Conservation (phyloP, 1,140 invertebrate genomes). For the Bombus huntii region DNA sequence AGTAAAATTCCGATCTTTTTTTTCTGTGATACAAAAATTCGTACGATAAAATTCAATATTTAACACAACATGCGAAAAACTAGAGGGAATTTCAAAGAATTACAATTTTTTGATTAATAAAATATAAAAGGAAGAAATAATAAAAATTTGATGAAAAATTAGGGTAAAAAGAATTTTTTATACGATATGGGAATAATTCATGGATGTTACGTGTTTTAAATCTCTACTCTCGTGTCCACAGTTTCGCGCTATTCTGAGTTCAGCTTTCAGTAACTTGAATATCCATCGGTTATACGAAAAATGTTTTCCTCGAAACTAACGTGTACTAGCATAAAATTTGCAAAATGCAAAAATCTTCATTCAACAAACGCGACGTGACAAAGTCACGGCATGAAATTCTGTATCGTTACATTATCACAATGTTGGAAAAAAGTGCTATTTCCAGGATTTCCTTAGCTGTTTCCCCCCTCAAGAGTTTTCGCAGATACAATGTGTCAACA, state of each 20-base stretch:
- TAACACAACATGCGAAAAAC: background rate
- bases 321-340: background rate
- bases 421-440: background rate
- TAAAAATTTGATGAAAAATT: background rate
- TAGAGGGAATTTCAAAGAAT: background rate
- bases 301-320: background rate
- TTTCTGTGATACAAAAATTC: background rate
- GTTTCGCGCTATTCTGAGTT: background rate
- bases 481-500: background rate
- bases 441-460: too few species aligned
- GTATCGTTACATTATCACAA: background rate
- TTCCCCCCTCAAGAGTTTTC: background rate
- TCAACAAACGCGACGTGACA: background rate
- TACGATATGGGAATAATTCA: background rate
- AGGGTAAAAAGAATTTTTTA: background rate
- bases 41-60: background rate
- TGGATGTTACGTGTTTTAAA: background rate
- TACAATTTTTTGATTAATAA: background rate
- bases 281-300: background rate
- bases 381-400: background rate
- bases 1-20: background rate
- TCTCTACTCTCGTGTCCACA: background rate
- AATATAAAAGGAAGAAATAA: background rate
- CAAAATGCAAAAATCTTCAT: background rate
- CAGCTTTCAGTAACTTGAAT: background rate